Percentiles rank a stretch among this genome's conserved stretches.
These are phyloP conservation scores for Nephila pilipes DNA, from an alignment of 1,140 invertebrate species.

Conservation along the genomic window DNA sequence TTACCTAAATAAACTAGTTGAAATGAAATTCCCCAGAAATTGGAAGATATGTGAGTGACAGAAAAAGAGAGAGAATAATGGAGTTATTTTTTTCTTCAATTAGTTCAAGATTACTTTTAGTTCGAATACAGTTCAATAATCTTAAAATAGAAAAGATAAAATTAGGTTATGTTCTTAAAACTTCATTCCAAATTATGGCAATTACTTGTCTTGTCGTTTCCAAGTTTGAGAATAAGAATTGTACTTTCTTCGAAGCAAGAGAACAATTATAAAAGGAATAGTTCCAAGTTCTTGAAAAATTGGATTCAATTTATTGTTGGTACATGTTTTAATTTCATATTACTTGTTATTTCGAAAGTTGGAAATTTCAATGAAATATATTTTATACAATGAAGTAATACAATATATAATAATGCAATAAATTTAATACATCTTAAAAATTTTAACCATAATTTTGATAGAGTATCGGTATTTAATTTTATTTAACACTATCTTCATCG, in stretches of 20 bases:
- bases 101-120: neutral
- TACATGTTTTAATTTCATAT: too few relatives aligned
- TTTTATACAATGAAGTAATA: too few relatives aligned
- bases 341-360: too few relatives aligned
- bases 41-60: neutral
- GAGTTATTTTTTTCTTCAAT: neutral
- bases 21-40: neutral
- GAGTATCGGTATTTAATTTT: too few relatives aligned
- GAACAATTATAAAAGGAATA: neutral
- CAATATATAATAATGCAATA: too few relatives aligned
- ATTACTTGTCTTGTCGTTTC: neutral
- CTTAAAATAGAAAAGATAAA: slow-evolving; percentile 4
- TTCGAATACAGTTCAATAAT: neutral
- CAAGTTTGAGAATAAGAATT: neutral
- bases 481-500: too few relatives aligned
- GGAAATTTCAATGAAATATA: too few relatives aligned
- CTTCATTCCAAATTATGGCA: neutral
- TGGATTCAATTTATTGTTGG: too few relatives aligned
- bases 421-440: too few relatives aligned
- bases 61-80: neutral
- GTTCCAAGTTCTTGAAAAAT: too few relatives aligned
- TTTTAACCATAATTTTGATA: too few relatives aligned
- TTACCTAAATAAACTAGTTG: neutral
- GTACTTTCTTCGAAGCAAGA: neutral
- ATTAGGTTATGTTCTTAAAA: neutral